A percentile compares a stretch with the other conserved stretches of the same genome.
phyloP scores from a whole-genome alignment of 2,113 vertebrate genomes.

The Danionella cerebrum region DNA sequence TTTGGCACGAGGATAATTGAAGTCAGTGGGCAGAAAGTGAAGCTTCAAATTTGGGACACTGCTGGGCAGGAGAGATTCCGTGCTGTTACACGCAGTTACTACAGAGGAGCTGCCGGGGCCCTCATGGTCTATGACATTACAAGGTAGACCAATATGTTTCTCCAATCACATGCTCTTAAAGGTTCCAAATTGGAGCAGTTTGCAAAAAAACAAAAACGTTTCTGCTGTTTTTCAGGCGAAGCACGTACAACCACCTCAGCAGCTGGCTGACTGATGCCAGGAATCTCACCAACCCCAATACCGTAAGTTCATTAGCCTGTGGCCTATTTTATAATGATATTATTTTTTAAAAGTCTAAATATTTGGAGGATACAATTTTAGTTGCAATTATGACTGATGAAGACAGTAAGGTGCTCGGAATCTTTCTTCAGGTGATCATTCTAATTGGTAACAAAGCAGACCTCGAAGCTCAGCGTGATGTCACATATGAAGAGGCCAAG shows the following conservation, averaged over 20 bases:
- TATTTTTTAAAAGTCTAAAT: no score
- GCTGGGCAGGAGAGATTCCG: constrained; percentile 95
- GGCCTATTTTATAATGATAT: no score
- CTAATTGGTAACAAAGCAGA: constrained; percentile 98
- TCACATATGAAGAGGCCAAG: constrained; percentile 98
- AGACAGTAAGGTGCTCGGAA: no score
- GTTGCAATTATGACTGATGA: no score
- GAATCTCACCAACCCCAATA: constrained; percentile 98
- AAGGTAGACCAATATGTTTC: constrained; percentile 64
- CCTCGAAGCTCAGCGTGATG: constrained; percentile 94
- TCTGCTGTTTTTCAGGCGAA: constrained; percentile 71
- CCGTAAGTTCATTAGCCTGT: constrained; percentile 69
- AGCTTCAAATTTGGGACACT: constrained; percentile 98
- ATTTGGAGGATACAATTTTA: no score
- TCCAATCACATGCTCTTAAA: background rate
- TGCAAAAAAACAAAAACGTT: background rate
- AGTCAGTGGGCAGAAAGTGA: constrained; percentile 97
- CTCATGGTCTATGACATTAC: constrained; percentile 99
- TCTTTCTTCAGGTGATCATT: constrained; percentile 83
- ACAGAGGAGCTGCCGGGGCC: constrained; percentile 91
- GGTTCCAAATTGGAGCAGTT: no score
- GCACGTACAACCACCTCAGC: constrained; percentile 96
- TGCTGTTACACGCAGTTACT: constrained; percentile 95
- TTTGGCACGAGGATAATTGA: constrained; percentile 98
- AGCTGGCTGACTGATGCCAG: constrained; percentile 98